Conservation (phyloP, 2,888 invertebrate species). For the Trachelus iudaicus region DNA sequence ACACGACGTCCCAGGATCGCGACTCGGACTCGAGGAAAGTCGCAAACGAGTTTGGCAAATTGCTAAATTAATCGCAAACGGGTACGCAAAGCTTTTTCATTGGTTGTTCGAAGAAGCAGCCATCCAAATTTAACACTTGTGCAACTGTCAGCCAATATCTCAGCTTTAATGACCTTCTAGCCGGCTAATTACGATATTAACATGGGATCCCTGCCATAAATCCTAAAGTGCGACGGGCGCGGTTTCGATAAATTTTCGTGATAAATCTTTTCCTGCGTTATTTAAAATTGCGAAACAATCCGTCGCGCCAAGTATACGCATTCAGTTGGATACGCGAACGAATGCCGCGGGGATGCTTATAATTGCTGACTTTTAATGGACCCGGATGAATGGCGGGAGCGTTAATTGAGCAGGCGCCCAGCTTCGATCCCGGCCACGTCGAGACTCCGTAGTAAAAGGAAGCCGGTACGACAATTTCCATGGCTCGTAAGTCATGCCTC, state of each 20-base stretch:
- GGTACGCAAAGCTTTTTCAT: background rate
- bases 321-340: background rate
- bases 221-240: slow-evolving; percentile 3
- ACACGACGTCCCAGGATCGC: background rate
- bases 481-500: background rate
- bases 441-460: background rate
- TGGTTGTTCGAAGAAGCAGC: background rate
- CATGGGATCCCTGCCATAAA: slow-evolving; percentile 5
- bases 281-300: background rate
- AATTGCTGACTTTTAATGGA: background rate
- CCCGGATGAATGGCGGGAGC: background rate
- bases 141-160: slow-evolving; percentile 14
- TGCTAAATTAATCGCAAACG: background rate
- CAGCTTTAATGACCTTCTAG: slow-evolving; percentile 17
- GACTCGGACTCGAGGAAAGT: background rate
- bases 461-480: background rate
- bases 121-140: slow-evolving; percentile 6
- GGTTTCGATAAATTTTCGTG: slow-evolving; percentile 2
- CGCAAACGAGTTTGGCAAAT: background rate
- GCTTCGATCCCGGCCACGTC: background rate
- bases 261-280: slow-evolving; percentile 6
- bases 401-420: background rate
- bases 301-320: background rate
- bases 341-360: background rate
- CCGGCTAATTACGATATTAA: slow-evolving; percentile 22